Evolutionary conservation across 1,140 invertebrate species (phyloP), one percentile per base, ranked within the genome.

Genomic region (Monomorium pharaonis): DNA sequence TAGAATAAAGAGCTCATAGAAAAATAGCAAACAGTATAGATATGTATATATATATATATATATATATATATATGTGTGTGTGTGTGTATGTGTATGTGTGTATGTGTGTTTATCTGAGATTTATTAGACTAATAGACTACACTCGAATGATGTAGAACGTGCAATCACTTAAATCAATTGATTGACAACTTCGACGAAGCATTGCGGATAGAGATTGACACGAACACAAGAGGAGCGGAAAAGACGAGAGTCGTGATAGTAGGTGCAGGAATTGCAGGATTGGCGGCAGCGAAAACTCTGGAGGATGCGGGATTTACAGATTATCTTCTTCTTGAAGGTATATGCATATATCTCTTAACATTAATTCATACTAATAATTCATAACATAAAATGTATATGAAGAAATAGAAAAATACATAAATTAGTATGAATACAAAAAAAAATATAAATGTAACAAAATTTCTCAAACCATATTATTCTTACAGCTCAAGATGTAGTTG

Each of bases 191-290:
- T 86, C 49, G 24, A 90, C 49, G 88, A 84, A 42, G 16, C 42
- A 21, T 74, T 88, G 78, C 37, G 81, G 67, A 88, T 89, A 89
- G 86, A 90, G 85, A 74, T 27, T 44, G 74, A 80, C 4, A 12
- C 56, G 44, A 51, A 37, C 76, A 51, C 24, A 6, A 65, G 1
- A 63, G 67, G 33, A 62, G n/a, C 14, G 16, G 86, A 92, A 63
- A 88, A 47, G 60, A 92, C 90, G 12, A 91, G 85, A 85, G 78
- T 96, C 42, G 93, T 96, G 3, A 96, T 97, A 83, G 88, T 97
- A 70, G 96, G 96, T n/a, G 96, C 96, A 56, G 96, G 96, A 65
- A 95, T 97, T 78, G 95, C 96, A 14, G 96, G 96, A 72, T 91
- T 97, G 56, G 95, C 95, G 49, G 96, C 96, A 51, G 96, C 96